These are phyloP conservation scores for Pogonomyrmex barbatus DNA, from an alignment of 1,140 invertebrate species.

Conservation along the genomic window DNA sequence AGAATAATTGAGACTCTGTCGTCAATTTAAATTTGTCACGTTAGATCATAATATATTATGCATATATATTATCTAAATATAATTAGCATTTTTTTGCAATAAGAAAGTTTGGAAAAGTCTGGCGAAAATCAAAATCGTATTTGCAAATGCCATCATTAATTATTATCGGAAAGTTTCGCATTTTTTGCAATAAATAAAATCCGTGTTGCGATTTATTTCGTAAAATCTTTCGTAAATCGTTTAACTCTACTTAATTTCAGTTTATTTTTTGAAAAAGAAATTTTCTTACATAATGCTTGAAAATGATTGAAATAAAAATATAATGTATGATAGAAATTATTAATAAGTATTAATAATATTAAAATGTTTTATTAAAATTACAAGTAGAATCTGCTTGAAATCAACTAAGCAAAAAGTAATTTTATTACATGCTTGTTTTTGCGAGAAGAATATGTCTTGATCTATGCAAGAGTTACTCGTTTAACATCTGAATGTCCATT, in stretches of 20 bases:
- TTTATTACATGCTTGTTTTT: neutral
- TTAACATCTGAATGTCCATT: conserved; percentile 20
- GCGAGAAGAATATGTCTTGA: neutral
- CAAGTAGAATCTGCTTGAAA: neutral
- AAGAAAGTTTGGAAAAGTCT: neutral
- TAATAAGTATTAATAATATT: neutral
- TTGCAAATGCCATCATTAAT: neutral
- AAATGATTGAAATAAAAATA: neutral
- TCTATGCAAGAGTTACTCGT: neutral
- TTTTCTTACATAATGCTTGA: neutral
- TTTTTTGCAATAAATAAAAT: neutral
- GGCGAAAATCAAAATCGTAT: neutral
- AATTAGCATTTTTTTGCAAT: neutral
- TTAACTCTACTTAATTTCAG: neutral
- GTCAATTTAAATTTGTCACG: neutral
- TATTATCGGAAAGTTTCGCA: neutral
- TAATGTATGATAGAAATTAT: neutral
- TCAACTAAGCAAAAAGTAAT: neutral
- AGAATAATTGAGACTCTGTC: neutral
- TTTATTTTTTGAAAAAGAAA: neutral
- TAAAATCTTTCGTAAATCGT: neutral
- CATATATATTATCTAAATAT: neutral
- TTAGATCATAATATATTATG: neutral
- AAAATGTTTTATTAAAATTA: too few relatives aligned
- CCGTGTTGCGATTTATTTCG: neutral